Evolutionary conservation across 1,140 invertebrate species (phyloP).

Genomic region (Meloidogyne exigua): DNA sequence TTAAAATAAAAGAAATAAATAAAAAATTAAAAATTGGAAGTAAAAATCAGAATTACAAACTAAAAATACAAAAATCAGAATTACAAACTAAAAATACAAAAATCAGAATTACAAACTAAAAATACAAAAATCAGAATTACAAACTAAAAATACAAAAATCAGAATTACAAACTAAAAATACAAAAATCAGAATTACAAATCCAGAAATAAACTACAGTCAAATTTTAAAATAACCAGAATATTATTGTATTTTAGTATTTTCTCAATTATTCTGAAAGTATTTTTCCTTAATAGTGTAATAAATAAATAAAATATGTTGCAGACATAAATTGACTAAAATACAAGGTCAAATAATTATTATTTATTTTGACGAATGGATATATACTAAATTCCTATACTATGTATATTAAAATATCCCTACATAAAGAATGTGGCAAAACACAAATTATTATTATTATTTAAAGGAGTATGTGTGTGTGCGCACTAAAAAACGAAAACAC

Average conservation of each 20-base stretch:
- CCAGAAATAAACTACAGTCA: too few species aligned
- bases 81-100: neutral
- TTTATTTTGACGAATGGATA: neutral
- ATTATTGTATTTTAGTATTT: too few species aligned
- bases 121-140: neutral
- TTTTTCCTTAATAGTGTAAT: too few species aligned
- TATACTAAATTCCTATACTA: too few species aligned
- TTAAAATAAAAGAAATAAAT: neutral
- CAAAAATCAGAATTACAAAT: too few species aligned
- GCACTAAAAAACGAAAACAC: neutral
- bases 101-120: neutral
- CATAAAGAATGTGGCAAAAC: constrained; percentile 1
- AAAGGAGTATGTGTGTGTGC: neutral
- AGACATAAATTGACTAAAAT: neutral
- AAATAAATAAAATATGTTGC: neutral
- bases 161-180: too few species aligned
- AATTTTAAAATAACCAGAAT: too few species aligned
- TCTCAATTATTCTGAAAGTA: too few species aligned
- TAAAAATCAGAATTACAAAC: neutral
- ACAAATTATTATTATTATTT: constrained; percentile 3
- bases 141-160: too few species aligned
- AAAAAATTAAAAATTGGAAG: neutral
- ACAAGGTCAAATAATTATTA: neutral
- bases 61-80: too few species aligned
- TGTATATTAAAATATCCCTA: neutral